phyloP scores from a whole-genome alignment of 2,888 invertebrate genomes.

The Piscicola geometra region DNA sequence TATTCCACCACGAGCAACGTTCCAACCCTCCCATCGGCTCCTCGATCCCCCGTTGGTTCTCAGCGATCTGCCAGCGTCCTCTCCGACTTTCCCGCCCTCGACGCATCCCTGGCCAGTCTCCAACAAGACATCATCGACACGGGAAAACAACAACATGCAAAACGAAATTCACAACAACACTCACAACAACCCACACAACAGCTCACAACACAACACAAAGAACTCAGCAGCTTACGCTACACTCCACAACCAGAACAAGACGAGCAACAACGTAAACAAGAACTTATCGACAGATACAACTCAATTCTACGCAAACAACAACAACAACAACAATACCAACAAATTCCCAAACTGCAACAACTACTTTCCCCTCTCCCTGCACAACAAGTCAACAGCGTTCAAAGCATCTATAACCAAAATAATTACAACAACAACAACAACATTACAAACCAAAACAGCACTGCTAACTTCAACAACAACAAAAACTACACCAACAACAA shows the following conservation, averaged over 20 bases:
- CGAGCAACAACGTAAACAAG: slow-evolving; percentile 14
- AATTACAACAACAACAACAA: not conserved
- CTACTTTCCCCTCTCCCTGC: not conserved
- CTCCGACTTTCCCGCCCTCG: slow-evolving; percentile 24
- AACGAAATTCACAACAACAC: not conserved
- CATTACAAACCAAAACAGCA: not conserved
- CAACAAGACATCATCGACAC: not conserved
- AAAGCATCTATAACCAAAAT: not conserved
- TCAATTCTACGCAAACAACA: slow-evolving; percentile 6
- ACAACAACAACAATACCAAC: slow-evolving; percentile 4
- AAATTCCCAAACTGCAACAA: not conserved
- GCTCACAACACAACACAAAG: not conserved
- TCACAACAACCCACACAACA: not conserved
- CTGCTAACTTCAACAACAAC: not conserved
- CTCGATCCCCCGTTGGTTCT: slow-evolving; percentile 18
- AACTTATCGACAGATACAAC: not conserved
- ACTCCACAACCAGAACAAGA: slow-evolving; percentile 6
- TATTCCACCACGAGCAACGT: not conserved
- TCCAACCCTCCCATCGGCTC: slow-evolving; percentile 28
- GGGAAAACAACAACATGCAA: slow-evolving; percentile 1
- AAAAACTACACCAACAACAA: not conserved
- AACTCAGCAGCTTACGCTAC: not conserved
- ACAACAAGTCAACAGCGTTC: not conserved
- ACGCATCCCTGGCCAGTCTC: slow-evolving; percentile 13
- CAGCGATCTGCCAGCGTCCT: slow-evolving; percentile 6